These are phyloP conservation scores for Pseudotriccus pelzelni DNA, from an alignment of 2,797 vertebrate species.

Conservation along the genomic window DNA sequence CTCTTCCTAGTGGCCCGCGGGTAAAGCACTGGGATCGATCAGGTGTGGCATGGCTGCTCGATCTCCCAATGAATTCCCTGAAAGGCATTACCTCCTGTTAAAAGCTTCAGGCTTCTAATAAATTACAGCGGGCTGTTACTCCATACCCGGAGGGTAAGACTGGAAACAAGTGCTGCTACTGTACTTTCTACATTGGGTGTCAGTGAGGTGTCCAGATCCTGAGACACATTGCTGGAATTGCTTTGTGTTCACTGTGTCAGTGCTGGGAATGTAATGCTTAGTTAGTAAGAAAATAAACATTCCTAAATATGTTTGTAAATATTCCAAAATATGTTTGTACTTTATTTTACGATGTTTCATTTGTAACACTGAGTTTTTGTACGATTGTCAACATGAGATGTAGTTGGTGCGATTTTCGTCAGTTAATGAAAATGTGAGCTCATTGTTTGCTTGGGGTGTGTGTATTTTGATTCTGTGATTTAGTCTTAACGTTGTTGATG, in stretches of 20 bases:
- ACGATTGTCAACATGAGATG: neutral
- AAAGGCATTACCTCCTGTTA: fast-evolving
- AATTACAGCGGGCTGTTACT: fast-evolving
- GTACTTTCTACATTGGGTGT: fast-evolving
- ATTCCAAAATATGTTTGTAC: neutral
- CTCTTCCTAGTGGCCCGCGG: fast-evolving
- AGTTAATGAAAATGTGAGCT: neutral
- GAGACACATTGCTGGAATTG: fast-evolving
- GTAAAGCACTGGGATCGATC: fast-evolving
- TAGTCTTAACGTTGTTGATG: neutral
- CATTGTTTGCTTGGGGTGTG: neutral
- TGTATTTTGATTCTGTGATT: neutral
- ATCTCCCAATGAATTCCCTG: neutral
- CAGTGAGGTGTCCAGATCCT: fast-evolving
- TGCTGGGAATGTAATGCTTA: neutral
- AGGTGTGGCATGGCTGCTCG: fast-evolving
- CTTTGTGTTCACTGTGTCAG: fast-evolving
- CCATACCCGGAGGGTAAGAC: fast-evolving
- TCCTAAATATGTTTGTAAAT: neutral
- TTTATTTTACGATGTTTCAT: neutral
- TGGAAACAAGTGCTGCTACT: neutral
- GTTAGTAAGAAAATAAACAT: neutral
- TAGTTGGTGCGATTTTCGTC: neutral
- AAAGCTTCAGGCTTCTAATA: fast-evolving
- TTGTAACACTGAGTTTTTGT: neutral